phyloP scores from a whole-genome alignment of 2,888 invertebrate species.

The Dimorphilus gyrociliatus region DNA sequence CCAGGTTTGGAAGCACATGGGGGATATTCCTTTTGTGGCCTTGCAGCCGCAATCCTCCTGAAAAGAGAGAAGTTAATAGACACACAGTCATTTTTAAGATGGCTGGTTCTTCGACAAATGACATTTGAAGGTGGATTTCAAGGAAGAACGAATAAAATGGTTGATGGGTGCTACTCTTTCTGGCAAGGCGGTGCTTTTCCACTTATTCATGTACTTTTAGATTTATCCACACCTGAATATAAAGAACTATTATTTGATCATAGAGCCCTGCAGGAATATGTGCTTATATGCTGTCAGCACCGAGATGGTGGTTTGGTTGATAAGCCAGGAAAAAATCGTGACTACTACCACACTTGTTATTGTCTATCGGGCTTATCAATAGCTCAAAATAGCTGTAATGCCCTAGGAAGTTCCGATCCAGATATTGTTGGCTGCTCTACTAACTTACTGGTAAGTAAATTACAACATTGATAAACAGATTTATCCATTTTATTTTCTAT shows the following conservation, averaged over 20 bases:
- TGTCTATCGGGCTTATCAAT: slow-evolving; percentile 81
- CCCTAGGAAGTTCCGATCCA: too few relatives aligned
- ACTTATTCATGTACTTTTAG: slow-evolving; percentile 58
- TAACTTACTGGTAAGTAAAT: too few relatives aligned
- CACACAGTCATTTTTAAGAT: slow-evolving; percentile 55
- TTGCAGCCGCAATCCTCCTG: slow-evolving; percentile 70
- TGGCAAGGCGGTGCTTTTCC: slow-evolving; percentile 93
- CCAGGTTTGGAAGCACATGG: slow-evolving; percentile 96
- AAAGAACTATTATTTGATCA: slow-evolving; percentile 11
- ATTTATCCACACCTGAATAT: too few relatives aligned
- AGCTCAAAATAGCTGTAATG: too few relatives aligned
- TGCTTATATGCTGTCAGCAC: slow-evolving; percentile 75
- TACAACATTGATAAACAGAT: too few relatives aligned
- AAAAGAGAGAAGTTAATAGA: slow-evolving; percentile 58
- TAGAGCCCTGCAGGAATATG: slow-evolving; percentile 70
- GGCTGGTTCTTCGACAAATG: slow-evolving; percentile 84
- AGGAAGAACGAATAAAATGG: slow-evolving; percentile 91
- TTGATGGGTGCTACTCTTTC: slow-evolving; percentile 96
- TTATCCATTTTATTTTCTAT: too few relatives aligned
- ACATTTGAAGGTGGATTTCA: slow-evolving; percentile 78
- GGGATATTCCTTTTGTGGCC: slow-evolving; percentile 94
- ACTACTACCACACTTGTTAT: slow-evolving; percentile 95
- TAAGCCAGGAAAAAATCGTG: slow-evolving; percentile 85
- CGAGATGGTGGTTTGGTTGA: slow-evolving; percentile 73
- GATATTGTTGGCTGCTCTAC: too few relatives aligned